These are phyloP conservation scores for Anolis carolinensis DNA, from an alignment of 2,113 vertebrate species.

Conservation along the genomic window DNA sequence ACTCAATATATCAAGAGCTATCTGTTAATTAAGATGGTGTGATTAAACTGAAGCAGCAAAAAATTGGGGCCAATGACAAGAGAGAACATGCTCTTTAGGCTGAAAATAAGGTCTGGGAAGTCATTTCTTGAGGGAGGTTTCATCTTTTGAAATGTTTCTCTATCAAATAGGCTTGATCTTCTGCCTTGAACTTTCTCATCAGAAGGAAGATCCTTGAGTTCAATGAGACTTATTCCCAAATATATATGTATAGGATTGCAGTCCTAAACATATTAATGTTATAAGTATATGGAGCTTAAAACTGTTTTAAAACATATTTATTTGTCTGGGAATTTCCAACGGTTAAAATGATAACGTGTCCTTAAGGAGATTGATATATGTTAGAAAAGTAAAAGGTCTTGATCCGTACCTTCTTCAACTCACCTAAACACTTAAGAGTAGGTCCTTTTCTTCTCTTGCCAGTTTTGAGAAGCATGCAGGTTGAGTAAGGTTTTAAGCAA, in stretches of 20 bases:
- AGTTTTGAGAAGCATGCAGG: not conserved
- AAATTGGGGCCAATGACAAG: not conserved
- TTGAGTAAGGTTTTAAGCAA: not conserved
- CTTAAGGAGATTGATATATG: not conserved
- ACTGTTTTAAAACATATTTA: not conserved
- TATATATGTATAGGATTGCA: not conserved
- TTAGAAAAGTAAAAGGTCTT: not conserved
- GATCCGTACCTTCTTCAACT: not conserved
- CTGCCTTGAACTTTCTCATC: not conserved
- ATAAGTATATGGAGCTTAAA: not conserved
- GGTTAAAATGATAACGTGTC: no score
- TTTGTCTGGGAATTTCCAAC: not conserved
- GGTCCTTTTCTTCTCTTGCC: not conserved
- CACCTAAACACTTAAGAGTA: not conserved
- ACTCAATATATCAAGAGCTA: not conserved
- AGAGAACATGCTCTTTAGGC: not conserved
- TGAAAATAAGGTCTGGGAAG: not conserved
- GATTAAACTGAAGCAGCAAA: not conserved
- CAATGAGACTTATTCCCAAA: not conserved
- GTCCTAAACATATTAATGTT: not conserved
- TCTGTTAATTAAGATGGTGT: constrained; percentile 1
- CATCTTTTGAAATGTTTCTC: not conserved
- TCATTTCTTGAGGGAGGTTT: not conserved
- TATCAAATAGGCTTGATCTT: not conserved
- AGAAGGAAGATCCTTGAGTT: not conserved